phyloP scores from a whole-genome alignment of 2,888 invertebrate species.

The Agonopterix alstromeriana region DNA sequence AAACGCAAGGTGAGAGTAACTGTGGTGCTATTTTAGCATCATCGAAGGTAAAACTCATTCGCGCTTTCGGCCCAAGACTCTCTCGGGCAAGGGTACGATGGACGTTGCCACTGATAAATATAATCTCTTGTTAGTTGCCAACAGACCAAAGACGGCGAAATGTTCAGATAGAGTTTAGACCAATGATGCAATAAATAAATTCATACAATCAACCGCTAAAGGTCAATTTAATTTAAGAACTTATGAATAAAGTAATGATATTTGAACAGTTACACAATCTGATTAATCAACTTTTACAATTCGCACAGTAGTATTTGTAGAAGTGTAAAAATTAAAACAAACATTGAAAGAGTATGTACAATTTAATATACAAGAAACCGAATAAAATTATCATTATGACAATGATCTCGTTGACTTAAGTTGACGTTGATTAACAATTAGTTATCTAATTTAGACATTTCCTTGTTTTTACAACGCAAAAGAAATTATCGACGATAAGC shows the following conservation, averaged over 20 bases:
- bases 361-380: neutral
- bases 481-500: conserved; percentile 54
- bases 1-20: conserved; percentile 75
- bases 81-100: conserved; percentile 67
- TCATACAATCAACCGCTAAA: conserved; percentile 26
- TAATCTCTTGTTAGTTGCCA: conserved; percentile 56
- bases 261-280: neutral
- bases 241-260: conserved; percentile 4
- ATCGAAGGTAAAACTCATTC: conserved; percentile 75
- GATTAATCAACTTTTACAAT: no score
- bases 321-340: neutral
- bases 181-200: conserved; percentile 33
- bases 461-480: conserved; percentile 52
- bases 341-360: neutral
- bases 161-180: conserved; percentile 37
- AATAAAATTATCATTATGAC: conserved; percentile 47
- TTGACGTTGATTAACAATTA: conserved; percentile 41
- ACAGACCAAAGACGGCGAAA: conserved; percentile 20
- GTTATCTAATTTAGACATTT: conserved; percentile 45
- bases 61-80: conserved; percentile 72
- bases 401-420: conserved; percentile 58
- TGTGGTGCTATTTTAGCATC: conserved; percentile 71
- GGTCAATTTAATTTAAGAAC: conserved; percentile 12
- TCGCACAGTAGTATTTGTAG: neutral
- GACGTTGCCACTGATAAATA: conserved; percentile 68